Evolutionary conservation across 2,888 invertebrate species (phyloP).

Genomic region (Troides aeacus): DNA sequence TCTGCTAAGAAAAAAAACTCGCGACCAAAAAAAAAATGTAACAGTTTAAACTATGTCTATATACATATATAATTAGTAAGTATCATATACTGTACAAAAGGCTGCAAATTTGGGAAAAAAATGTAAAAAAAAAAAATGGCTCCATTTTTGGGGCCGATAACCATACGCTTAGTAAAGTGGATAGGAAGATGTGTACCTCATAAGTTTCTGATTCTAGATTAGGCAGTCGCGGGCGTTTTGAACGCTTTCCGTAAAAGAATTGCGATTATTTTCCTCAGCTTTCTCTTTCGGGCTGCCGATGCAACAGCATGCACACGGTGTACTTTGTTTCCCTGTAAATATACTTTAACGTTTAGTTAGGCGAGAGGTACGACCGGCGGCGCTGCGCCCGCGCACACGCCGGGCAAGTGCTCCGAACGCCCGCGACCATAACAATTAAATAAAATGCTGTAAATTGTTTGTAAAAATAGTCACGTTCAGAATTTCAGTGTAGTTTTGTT

Average conservation of each 20-base stretch:
- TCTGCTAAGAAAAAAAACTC: slow-evolving; percentile 45
- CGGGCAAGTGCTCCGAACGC: slow-evolving; percentile 46
- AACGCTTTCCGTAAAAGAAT: slow-evolving; percentile 40
- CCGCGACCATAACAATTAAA: slow-evolving; percentile 44
- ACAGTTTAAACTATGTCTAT: slow-evolving; percentile 74
- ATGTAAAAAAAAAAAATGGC: slow-evolving; percentile 68
- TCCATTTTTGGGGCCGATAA: slow-evolving; percentile 68
- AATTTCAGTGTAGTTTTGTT: slow-evolving; percentile 77
- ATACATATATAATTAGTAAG: slow-evolving; percentile 72
- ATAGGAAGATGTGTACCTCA: slow-evolving; percentile 69
- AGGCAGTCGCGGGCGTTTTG: slow-evolving; percentile 49
- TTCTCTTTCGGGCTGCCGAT: slow-evolving; percentile 44
- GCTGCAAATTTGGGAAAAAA: slow-evolving; percentile 69
- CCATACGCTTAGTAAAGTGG: slow-evolving; percentile 78
- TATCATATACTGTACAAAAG: slow-evolving; percentile 78
- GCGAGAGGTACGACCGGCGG: slow-evolving; percentile 35
- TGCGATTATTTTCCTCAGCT: slow-evolving; percentile 45
- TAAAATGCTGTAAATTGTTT: slow-evolving; percentile 75
- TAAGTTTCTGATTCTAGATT: slow-evolving; percentile 68
- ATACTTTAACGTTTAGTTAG: slow-evolving; percentile 52
- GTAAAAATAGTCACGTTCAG: slow-evolving; percentile 77
- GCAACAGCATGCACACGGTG: slow-evolving; percentile 44
- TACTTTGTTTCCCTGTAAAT: slow-evolving; percentile 58
- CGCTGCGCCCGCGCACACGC: slow-evolving; percentile 39
- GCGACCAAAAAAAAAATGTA: slow-evolving; percentile 64